Conservation (phyloP, 2,888 invertebrate species). For the Chydorus sphaericus region DNA sequence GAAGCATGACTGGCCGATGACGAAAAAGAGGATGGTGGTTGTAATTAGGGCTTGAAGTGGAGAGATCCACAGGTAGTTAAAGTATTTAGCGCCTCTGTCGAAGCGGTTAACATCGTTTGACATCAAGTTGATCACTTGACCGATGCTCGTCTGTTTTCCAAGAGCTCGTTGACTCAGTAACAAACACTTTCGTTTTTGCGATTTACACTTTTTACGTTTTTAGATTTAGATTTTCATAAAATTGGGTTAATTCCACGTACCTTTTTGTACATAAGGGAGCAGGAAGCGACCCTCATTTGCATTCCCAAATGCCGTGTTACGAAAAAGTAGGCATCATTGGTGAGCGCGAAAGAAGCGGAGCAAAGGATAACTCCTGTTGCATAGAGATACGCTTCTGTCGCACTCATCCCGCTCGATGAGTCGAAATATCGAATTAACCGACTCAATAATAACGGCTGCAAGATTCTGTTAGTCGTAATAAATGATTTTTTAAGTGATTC, state of each 20-base stretch:
- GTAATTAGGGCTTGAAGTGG: conserved; percentile 67
- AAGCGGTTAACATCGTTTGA: conserved; percentile 90
- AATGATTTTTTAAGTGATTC: not conserved
- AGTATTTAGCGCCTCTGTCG: conserved; percentile 53
- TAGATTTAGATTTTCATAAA: too few species aligned
- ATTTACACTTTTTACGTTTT: not conserved
- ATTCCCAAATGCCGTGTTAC: conserved; percentile 54
- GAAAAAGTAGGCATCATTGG: conserved; percentile 83
- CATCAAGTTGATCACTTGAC: conserved; percentile 85
- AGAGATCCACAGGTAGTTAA: conserved; percentile 39
- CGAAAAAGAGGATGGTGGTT: conserved; percentile 60
- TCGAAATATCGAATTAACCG: conserved; percentile 48
- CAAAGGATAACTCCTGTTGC: conserved; percentile 56
- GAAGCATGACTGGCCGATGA: conserved; percentile 52
- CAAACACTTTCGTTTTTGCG: too few species aligned
- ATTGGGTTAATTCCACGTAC: conserved; percentile 34
- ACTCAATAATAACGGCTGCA: conserved; percentile 49
- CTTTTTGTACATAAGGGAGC: conserved; percentile 71
- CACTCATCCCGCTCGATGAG: conserved; percentile 33
- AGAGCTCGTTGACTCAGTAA: conserved; percentile 54
- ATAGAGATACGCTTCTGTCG: conserved; percentile 53
- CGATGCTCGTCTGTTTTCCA: conserved; percentile 72
- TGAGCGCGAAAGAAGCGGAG: conserved; percentile 55
- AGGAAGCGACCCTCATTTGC: conserved; percentile 65
- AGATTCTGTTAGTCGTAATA: conserved; percentile 35